phyloP scores from a whole-genome alignment of 2,797 vertebrate genomes.

The Vespertilio murinus region DNA sequence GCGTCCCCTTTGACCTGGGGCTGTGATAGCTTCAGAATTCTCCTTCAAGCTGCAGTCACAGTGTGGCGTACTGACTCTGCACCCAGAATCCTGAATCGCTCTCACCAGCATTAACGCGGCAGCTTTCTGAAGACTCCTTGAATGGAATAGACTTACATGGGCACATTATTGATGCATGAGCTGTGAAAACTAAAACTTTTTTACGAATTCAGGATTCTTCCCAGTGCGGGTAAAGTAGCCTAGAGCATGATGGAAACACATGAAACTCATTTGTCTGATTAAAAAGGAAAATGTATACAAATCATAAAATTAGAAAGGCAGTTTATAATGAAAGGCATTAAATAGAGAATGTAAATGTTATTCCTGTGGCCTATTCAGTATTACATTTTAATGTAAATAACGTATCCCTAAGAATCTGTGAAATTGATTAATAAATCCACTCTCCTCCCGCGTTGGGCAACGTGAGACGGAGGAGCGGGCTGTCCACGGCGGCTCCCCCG shows the following conservation, averaged over 20 bases:
- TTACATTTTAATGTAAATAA: conserved; percentile 80
- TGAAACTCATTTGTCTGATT: conserved; percentile 74
- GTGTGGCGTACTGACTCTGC: neutral
- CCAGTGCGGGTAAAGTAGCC: conserved; percentile 39
- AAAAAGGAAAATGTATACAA: conserved; percentile 78
- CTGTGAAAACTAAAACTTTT: conserved; percentile 73
- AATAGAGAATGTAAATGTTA: conserved; percentile 79
- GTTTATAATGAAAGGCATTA: conserved; percentile 79
- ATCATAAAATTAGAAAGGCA: conserved; percentile 79
- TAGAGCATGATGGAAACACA: conserved; percentile 69
- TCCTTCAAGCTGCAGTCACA: neutral
- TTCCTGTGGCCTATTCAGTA: conserved; percentile 80
- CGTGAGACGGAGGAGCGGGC: conserved; percentile 75
- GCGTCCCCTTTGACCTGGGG: neutral
- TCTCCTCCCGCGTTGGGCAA: conserved; percentile 74
- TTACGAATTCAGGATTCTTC: conserved; percentile 42
- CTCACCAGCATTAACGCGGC: conserved; percentile 49
- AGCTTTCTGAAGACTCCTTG: conserved; percentile 44
- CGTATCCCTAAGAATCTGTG: conserved; percentile 84
- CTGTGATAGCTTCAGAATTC: neutral
- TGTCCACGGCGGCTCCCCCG: neutral
- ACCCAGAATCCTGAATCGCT: neutral
- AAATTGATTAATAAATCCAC: conserved; percentile 85
- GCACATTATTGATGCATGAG: conserved; percentile 55
- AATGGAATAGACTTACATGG: neutral